Conservation (phyloP, 1,140 invertebrate species). For the Platyura marginata region DNA sequence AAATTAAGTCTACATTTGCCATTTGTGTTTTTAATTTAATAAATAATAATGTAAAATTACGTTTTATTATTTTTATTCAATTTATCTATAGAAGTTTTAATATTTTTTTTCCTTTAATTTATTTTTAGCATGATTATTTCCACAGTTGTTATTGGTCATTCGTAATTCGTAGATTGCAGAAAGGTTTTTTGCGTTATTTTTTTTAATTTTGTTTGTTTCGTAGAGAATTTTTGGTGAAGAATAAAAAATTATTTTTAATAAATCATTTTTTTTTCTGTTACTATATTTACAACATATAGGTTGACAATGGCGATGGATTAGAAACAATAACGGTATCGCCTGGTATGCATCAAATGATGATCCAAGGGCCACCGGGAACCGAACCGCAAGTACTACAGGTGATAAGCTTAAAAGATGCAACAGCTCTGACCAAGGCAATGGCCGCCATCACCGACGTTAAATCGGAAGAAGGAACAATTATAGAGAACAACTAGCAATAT, state of each 20-base stretch:
- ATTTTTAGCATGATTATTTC: neutral
- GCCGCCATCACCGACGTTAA: slow-evolving; percentile 34
- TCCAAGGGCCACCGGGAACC: slow-evolving; percentile 43
- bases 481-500: neutral
- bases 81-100: neutral
- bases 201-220: neutral
- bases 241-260: neutral
- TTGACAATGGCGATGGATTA: slow-evolving; percentile 44
- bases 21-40: neutral
- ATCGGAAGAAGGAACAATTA: slow-evolving; percentile 12
- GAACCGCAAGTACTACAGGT: slow-evolving; percentile 65
- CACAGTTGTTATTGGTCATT: neutral
- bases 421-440: slow-evolving; percentile 58
- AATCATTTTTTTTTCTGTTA: neutral
- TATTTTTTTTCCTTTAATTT: neutral
- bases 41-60: neutral
- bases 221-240: neutral
- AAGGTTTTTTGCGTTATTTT: neutral
- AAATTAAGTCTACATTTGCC: neutral
- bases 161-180: neutral
- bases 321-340: slow-evolving; percentile 48
- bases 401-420: slow-evolving; percentile 62
- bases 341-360: slow-evolving; percentile 60
- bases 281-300: no score
- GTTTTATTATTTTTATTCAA: neutral